phyloP scores from a whole-genome alignment of 2,797 vertebrate genomes.

The Hypotaenidia philippensis region DNA sequence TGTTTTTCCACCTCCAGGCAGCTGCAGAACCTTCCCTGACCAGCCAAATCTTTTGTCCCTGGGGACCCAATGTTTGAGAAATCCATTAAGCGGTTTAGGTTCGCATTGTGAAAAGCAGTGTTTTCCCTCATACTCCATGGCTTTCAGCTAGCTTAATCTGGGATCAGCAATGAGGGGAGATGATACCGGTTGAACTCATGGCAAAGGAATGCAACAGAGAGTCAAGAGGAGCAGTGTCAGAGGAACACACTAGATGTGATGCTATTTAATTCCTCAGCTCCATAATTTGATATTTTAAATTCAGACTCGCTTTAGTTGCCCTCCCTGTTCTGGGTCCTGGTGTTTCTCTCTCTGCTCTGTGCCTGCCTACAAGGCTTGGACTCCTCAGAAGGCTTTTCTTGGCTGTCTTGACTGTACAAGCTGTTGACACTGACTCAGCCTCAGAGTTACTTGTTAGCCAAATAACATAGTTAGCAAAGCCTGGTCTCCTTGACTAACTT shows the following conservation, averaged over 20 bases:
- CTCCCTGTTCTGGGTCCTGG: neutral
- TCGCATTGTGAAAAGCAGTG: neutral
- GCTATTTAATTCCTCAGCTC: neutral
- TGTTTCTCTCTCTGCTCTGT: neutral
- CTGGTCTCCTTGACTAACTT: neutral
- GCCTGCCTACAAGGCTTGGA: neutral
- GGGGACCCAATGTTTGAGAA: neutral
- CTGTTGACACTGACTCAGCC: neutral
- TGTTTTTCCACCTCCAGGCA: conserved; percentile 36
- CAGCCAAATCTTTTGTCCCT: neutral
- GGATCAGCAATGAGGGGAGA: neutral
- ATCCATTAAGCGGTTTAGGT: neutral
- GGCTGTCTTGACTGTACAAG: neutral
- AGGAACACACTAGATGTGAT: neutral
- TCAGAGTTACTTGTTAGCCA: neutral
- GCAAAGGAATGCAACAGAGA: conserved; percentile 4
- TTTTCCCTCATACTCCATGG: rapidly evolving
- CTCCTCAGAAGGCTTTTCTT: neutral
- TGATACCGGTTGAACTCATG: neutral
- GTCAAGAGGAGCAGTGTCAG: neutral
- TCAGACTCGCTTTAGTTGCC: neutral
- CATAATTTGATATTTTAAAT: neutral
- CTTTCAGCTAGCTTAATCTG: neutral
- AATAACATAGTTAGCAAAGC: neutral
- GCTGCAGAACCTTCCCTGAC: conserved; percentile 18